phyloP scores from a whole-genome alignment of 2,113 vertebrate species.

The Limnothrissa miodon region DNA sequence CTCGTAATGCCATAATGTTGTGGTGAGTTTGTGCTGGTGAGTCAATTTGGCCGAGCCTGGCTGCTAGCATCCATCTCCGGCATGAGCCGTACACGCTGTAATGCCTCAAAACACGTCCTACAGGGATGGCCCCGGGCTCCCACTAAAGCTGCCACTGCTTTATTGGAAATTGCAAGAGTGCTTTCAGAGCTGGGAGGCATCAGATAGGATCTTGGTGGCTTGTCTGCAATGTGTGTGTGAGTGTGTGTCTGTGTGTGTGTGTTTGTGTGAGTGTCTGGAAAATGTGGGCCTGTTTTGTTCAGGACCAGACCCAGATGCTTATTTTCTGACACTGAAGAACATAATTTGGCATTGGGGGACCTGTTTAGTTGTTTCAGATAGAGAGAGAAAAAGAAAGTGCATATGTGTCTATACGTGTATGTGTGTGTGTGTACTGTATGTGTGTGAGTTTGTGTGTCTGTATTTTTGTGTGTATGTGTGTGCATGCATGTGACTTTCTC shows the following conservation, averaged over 20 bases:
- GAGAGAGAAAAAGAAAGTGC: not conserved
- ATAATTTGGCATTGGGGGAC: slow-evolving; percentile 5
- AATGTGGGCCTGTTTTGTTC: not conserved
- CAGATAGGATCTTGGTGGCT: slow-evolving; percentile 19
- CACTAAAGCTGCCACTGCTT: slow-evolving; percentile 8
- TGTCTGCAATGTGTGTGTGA: not conserved
- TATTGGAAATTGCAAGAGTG: slow-evolving; percentile 27
- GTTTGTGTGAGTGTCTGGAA: not conserved
- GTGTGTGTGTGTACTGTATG: not conserved
- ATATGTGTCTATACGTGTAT: not conserved
- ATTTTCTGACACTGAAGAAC: slow-evolving; percentile 1
- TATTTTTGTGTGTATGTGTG: not conserved
- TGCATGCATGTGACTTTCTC: not conserved
- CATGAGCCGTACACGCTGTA: slow-evolving; percentile 21
- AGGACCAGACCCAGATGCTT: not conserved
- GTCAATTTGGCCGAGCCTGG: not conserved
- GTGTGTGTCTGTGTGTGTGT: not conserved
- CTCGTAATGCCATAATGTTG: not conserved
- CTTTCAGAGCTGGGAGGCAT: slow-evolving; percentile 23
- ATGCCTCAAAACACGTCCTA: slow-evolving; percentile 37
- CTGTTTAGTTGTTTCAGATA: not conserved
- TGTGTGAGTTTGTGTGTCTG: not conserved
- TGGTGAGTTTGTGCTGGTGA: not conserved
- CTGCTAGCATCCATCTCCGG: not conserved
- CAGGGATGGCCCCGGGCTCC: slow-evolving; percentile 14